phyloP scores from a whole-genome alignment of 2,113 vertebrate genomes.

The Suncus etruscus region DNA sequence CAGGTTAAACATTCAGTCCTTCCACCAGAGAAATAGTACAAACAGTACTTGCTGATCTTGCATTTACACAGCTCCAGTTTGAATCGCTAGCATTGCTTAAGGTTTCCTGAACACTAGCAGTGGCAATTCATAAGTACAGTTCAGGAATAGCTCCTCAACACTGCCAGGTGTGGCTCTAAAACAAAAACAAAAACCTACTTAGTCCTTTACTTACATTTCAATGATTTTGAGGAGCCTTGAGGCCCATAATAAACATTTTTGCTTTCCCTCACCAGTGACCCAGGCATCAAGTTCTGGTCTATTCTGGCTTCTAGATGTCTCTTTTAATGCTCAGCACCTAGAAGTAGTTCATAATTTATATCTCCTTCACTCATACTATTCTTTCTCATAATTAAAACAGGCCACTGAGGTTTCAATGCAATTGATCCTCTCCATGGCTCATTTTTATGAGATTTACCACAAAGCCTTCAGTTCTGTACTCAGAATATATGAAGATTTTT shows the following conservation, averaged over 20 bases:
- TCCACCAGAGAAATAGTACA: too few relatives aligned
- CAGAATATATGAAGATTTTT: slow-evolving; percentile 56
- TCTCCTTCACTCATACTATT: not conserved
- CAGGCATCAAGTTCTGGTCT: not conserved
- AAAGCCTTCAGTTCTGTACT: slow-evolving; percentile 53
- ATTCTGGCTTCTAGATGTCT: not conserved
- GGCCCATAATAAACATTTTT: fast-evolving
- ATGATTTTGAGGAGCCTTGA: not conserved
- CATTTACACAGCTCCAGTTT: too few relatives aligned
- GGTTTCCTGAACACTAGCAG: too few relatives aligned
- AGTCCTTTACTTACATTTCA: not conserved
- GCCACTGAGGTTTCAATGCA: slow-evolving; percentile 24
- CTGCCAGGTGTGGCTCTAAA: too few relatives aligned
- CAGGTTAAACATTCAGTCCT: not conserved
- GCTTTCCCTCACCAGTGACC: not conserved
- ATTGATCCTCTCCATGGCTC: slow-evolving; percentile 52
- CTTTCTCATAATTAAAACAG: slow-evolving; percentile 65
- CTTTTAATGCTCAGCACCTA: not conserved
- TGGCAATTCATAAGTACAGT: too few relatives aligned
- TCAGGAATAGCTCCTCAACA: too few relatives aligned
- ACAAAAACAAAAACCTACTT: too few relatives aligned
- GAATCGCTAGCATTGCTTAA: too few relatives aligned
- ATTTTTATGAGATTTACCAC: slow-evolving; percentile 62
- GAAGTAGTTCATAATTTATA: slow-evolving; percentile 1
- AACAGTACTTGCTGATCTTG: too few relatives aligned